A percentile compares a stretch with the other conserved stretches of the same genome.
phyloP scores from a whole-genome alignment of 1,140 invertebrate species.

The Drosophila neocordata region DNA sequence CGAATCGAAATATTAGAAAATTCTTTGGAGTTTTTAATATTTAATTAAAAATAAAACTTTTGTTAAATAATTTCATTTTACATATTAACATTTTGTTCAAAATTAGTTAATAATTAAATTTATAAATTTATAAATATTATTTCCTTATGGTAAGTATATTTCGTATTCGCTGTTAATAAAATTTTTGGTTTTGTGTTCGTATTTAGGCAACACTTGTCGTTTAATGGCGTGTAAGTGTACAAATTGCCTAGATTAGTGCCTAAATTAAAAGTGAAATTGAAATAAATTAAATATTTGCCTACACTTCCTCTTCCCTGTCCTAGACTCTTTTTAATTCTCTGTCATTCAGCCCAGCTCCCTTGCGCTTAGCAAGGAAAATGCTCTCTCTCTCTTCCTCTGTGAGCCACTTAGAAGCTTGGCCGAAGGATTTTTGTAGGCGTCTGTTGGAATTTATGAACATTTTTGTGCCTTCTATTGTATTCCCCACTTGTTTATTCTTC shows the following conservation, averaged over 20 bases:
- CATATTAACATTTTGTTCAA: too few species aligned
- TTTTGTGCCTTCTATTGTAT: slow-evolving; percentile 15
- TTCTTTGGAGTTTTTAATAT: too few species aligned
- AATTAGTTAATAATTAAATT: too few species aligned
- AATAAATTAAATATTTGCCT: slow-evolving; percentile 79
- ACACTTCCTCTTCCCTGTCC: slow-evolving; percentile 21
- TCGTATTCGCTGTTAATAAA: background rate
- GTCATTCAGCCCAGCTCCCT: slow-evolving; percentile 13
- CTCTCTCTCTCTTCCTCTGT: too few species aligned
- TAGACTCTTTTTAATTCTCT: background rate
- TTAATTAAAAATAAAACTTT: too few species aligned
- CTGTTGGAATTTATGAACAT: slow-evolving; percentile 53
- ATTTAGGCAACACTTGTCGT: slow-evolving; percentile 41
- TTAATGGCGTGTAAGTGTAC: slow-evolving; percentile 78
- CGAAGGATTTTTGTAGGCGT: slow-evolving; percentile 29
- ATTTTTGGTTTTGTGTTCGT: background rate
- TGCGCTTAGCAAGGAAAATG: slow-evolving; percentile 10
- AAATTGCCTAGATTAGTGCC: slow-evolving; percentile 81
- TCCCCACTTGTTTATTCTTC: slow-evolving; percentile 41
- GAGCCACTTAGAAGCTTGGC: slow-evolving; percentile 27
- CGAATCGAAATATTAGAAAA: too few species aligned
- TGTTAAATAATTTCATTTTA: too few species aligned
- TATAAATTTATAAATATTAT: too few species aligned
- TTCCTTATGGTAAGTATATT: slow-evolving; percentile 25
- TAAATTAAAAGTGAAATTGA: slow-evolving; percentile 80